Conservation (phyloP, 2,113 vertebrate genomes). For the Tychaedon coryphoeus region DNA sequence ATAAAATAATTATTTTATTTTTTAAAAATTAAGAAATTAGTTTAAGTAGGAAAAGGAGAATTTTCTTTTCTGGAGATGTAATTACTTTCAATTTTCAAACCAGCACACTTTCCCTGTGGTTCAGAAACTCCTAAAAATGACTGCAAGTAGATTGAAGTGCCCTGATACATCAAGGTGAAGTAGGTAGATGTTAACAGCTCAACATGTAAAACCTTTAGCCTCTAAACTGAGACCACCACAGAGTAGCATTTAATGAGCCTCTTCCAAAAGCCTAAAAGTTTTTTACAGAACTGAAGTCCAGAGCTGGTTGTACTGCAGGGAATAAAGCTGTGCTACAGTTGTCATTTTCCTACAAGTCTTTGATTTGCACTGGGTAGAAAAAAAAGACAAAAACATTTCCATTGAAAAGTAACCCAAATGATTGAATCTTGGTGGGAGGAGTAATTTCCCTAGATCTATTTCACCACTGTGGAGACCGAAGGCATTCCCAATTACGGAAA, state of each 20-base stretch:
- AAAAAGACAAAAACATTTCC: background rate
- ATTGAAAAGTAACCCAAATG: background rate
- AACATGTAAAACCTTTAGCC: background rate
- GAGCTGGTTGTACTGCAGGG: background rate
- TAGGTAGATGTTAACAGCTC: background rate
- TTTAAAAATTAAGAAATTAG: background rate
- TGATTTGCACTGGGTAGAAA: background rate
- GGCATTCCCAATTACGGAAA: too few species aligned
- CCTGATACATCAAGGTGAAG: background rate
- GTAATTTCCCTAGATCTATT: background rate
- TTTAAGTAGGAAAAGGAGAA: background rate
- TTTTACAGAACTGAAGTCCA: background rate
- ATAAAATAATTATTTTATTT: background rate
- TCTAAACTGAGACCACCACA: background rate
- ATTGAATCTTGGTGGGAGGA: background rate
- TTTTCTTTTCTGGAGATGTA: background rate
- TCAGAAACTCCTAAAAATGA: background rate
- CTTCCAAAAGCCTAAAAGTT: background rate
- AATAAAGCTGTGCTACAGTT: background rate
- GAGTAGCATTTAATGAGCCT: background rate
- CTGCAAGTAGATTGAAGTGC: background rate
- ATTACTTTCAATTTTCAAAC: background rate
- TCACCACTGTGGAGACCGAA: background rate
- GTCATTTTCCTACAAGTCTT: background rate
- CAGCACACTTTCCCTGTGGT: background rate